A percentile compares a stretch with the other conserved stretches of the same genome.
These are phyloP conservation scores for Thinocorus orbignyianus DNA, from an alignment of 2,113 vertebrate genomes.

Conservation along the genomic window DNA sequence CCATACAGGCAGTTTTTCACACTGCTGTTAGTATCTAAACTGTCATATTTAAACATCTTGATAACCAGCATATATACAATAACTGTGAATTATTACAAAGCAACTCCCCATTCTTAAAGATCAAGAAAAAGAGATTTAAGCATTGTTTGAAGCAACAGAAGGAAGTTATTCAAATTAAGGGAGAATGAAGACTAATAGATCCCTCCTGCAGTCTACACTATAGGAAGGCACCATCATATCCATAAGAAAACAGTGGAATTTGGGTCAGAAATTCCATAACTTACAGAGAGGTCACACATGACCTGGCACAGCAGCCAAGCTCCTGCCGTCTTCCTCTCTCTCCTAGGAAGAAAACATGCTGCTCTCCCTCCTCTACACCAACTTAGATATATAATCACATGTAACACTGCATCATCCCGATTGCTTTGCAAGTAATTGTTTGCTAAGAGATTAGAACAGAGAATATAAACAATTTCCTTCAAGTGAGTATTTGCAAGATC, in stretches of 20 bases:
- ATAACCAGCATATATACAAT: neutral
- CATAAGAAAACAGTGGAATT: conserved; percentile 16
- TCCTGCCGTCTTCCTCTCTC: neutral
- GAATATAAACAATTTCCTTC: neutral
- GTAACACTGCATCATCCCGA: neutral
- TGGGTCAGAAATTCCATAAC: conserved; percentile 44
- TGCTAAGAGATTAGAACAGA: neutral
- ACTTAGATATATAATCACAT: neutral
- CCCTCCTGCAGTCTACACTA: neutral
- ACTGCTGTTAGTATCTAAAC: neutral
- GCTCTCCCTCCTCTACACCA: neutral
- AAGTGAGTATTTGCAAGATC: neutral
- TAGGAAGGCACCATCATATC: neutral
- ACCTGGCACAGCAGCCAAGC: conserved; percentile 25
- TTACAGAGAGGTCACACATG: conserved; percentile 21
- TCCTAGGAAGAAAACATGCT: neutral
- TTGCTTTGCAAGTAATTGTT: neutral
- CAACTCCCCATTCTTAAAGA: neutral
- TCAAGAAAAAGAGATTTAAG: neutral
- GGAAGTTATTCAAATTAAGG: neutral
- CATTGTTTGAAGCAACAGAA: neutral
- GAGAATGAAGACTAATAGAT: neutral
- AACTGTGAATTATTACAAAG: neutral
- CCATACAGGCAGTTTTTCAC: neutral
- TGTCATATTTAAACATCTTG: neutral